Evolutionary conservation across 2,888 invertebrate genomes (phyloP), one percentile per base, ranked within the genome.

Genomic region (Andrena praecox): DNA sequence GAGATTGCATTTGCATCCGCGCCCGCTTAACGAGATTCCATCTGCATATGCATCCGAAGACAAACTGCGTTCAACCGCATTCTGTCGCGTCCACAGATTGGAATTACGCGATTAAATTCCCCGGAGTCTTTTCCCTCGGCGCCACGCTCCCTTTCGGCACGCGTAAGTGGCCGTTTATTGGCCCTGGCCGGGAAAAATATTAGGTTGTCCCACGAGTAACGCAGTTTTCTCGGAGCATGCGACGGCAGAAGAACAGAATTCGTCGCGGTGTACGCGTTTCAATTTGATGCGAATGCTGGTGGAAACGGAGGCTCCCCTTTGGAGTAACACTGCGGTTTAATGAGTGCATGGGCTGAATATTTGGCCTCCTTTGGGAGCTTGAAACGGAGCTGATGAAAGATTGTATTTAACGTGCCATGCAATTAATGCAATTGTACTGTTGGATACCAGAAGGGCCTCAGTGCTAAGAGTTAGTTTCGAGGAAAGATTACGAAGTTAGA

Each of bases 1-100:
- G 62, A 77, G 80, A 85, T 86, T 80, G 86, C 80, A 80, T 85
- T 85, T 86, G 81, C 84, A 86, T 81, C 76, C 62, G 35, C 60
- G 59, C 24, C 62, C 63, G 72, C 67, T 84, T 73, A 86, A 86
- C 77, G 80, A 77, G 80, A 72, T 86, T 84, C 70, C 71, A 86
- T 84, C 86, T 75, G 77, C 77, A 77, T 77, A 73, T 73, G 77
- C 70, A 84, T 84, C 71, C 72, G 69, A 67, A 82, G 83, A 80
- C 77, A 77, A 85, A 85, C 83, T 78, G 71, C 70, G 77, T 72
- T 80, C 69, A 85, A 85, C 85, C 68, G 77, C 77, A 75, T 78
- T 63, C 82, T 67, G 72, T 62, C 70, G 80, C 75, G 68, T 86
- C 59, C 72, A 50, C 52, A 70, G 86, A 80, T 85, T 75, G 86